phyloP scores from a whole-genome alignment of 2,113 vertebrate species.

The Miniopterus natalensis region DNA sequence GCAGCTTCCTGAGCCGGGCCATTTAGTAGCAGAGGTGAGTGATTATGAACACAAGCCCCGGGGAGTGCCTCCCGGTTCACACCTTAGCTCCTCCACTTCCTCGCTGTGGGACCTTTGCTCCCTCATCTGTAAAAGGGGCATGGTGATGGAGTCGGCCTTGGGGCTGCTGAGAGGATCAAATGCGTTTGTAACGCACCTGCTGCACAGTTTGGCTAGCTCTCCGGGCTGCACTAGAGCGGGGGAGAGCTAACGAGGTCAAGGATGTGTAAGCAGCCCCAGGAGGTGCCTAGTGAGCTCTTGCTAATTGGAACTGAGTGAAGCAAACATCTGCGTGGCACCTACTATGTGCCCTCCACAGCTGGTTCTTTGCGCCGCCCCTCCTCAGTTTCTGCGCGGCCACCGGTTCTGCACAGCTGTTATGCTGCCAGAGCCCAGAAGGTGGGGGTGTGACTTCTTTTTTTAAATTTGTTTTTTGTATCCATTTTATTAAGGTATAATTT shows the following conservation, averaged over 20 bases:
- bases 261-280: neutral
- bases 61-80: neutral
- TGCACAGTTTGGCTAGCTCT: neutral
- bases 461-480: neutral
- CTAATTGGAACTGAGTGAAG: slow-evolving; percentile 54
- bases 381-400: neutral
- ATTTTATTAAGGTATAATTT: slow-evolving; percentile 42
- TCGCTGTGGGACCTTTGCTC: neutral
- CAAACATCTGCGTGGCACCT: slow-evolving; percentile 18
- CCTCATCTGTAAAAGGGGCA: neutral
- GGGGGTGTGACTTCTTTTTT: neutral
- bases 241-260: slow-evolving; percentile 58
- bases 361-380: neutral
- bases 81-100: neutral
- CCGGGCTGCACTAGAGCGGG: neutral
- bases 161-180: neutral
- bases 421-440: neutral
- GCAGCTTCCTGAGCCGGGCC: neutral
- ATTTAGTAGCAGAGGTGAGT: neutral
- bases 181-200: neutral
- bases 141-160: neutral
- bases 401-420: neutral
- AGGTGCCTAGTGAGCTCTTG: neutral
- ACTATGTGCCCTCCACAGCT: neutral
- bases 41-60: neutral